These are phyloP conservation scores for Drosophila atroscutellata DNA, from an alignment of 2,888 invertebrate genomes.

Conservation along the genomic window DNA sequence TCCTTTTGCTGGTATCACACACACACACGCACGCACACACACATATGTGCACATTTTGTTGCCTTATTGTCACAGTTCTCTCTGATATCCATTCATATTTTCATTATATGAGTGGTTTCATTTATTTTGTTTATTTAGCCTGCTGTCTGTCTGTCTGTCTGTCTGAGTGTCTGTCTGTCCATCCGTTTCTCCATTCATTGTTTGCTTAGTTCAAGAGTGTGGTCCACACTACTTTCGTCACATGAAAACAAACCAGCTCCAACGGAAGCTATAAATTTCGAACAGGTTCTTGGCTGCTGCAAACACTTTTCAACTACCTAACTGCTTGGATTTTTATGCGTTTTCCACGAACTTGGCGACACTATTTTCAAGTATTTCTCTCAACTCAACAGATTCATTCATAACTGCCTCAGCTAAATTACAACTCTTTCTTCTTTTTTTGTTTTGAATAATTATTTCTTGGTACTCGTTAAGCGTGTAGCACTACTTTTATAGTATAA, in stretches of 20 bases:
- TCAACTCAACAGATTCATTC: slow-evolving; percentile 56
- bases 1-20: slow-evolving; percentile 42
- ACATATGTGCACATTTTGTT: slow-evolving; percentile 53
- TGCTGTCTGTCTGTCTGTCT: slow-evolving; percentile 5
- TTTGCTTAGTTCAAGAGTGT: slow-evolving; percentile 37
- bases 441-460: slow-evolving; percentile 58
- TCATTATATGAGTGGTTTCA: slow-evolving; percentile 52
- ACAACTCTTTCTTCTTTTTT: slow-evolving; percentile 62
- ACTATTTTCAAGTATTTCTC: slow-evolving; percentile 18
- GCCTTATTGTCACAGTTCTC: slow-evolving; percentile 45
- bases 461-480: slow-evolving; percentile 64
- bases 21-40: slow-evolving; percentile 31
- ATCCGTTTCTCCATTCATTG: slow-evolving; percentile 21
- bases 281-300: slow-evolving; percentile 62
- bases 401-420: slow-evolving; percentile 52
- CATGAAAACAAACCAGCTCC: slow-evolving; percentile 33
- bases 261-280: slow-evolving; percentile 72
- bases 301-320: slow-evolving; percentile 32
- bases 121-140: slow-evolving; percentile 62
- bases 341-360: slow-evolving; percentile 60
- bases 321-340: slow-evolving; percentile 31
- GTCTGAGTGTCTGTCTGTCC: background rate
- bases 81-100: slow-evolving; percentile 58
- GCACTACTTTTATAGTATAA: slow-evolving; percentile 42
- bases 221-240: slow-evolving; percentile 50